Percentiles rank a stretch among this genome's conserved stretches.
Evolutionary conservation across 2,888 invertebrate genomes (phyloP).

Genomic region (Andrena hattorfiana): DNA sequence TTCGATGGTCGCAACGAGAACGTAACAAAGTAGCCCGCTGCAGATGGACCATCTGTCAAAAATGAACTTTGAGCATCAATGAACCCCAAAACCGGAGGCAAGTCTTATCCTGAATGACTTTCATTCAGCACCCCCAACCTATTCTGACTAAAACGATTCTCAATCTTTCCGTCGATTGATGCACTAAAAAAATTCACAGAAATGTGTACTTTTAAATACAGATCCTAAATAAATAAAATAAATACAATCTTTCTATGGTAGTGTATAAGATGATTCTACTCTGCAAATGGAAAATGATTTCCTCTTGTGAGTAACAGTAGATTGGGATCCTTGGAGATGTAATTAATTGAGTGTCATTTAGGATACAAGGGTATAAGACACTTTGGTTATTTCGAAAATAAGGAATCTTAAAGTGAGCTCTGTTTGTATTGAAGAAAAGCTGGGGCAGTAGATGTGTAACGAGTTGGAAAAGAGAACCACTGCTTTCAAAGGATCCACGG

Average conservation of each 20-base stretch:
- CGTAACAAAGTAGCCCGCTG: constrained; percentile 73
- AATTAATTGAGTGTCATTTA: too few species aligned
- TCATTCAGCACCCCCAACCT: constrained; percentile 70
- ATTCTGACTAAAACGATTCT: constrained; percentile 54
- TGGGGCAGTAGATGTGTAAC: neutral
- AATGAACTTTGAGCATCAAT: constrained; percentile 82
- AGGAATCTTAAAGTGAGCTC: neutral
- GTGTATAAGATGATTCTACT: too few species aligned
- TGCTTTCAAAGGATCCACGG: constrained; percentile 47
- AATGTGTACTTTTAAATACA: neutral
- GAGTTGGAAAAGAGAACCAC: constrained; percentile 69
- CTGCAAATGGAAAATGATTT: too few species aligned
- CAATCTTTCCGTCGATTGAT: constrained; percentile 37
- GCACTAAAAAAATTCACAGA: neutral
- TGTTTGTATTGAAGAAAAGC: neutral
- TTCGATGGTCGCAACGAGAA: constrained; percentile 48
- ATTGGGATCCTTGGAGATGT: too few species aligned
- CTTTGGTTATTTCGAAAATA: too few species aligned
- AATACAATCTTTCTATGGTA: neutral
- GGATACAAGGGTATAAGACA: too few species aligned
- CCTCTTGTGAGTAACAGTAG: too few species aligned
- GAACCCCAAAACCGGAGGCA: constrained; percentile 81
- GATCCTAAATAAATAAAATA: too few species aligned
- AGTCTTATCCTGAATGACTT: constrained; percentile 77
- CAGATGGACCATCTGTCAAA: constrained; percentile 81